Evolutionary conservation across 2,113 vertebrate genomes (phyloP).

Genomic region (Choloepus hoffmanni): DNA sequence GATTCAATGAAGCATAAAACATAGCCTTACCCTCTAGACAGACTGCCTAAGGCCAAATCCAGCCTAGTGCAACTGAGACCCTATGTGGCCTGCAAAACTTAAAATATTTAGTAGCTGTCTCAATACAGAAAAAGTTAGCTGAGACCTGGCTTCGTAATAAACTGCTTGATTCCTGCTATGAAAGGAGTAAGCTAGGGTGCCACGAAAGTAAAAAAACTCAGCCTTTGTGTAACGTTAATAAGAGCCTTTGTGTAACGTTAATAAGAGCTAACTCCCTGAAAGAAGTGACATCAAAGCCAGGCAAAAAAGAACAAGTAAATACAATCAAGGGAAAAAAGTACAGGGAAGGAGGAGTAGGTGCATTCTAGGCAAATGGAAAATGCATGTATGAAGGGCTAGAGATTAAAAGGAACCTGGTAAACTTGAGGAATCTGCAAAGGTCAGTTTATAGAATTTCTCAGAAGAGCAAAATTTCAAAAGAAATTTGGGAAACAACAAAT

Average conservation of each 20-base stretch:
- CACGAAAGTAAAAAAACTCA: neutral
- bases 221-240: neutral
- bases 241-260: neutral
- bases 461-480: constrained; percentile 30
- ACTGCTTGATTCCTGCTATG: neutral
- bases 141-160: neutral
- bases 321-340: neutral
- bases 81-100: neutral
- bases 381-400: neutral
- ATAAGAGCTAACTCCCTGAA: constrained; percentile 22
- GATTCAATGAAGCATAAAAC: constrained; percentile 4
- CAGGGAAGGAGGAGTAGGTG: neutral
- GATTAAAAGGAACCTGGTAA: neutral
- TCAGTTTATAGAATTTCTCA: constrained; percentile 15
- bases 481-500: constrained; percentile 3
- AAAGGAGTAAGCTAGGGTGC: neutral
- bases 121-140: neutral
- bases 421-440: neutral
- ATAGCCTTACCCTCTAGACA: neutral
- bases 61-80: neutral
- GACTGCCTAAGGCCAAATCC: neutral
- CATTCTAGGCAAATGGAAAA: neutral
- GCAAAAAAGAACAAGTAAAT: neutral
- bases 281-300: neutral
- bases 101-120: neutral